Evolutionary conservation across 2,113 vertebrate species (phyloP), one percentile per base, ranked within the genome.

Genomic region (Platysternon megacephalum): DNA sequence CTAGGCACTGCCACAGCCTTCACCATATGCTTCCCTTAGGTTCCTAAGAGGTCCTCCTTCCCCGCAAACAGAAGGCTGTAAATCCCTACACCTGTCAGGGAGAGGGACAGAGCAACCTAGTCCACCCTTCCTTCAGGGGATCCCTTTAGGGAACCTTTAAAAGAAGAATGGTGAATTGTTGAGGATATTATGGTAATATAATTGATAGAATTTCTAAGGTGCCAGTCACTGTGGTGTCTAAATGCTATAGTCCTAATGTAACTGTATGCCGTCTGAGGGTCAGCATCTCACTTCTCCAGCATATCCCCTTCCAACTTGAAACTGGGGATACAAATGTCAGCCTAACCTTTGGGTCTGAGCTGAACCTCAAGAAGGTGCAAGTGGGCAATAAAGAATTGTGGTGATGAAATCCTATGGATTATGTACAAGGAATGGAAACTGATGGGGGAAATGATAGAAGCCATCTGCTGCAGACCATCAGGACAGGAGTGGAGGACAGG

Each of bases 51-150:
- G 46, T 10, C 8, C 11, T 44, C 55, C 46, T 4, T 19, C 5
- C 7, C 39, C 72, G 61, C 0, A 0, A 6, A 4, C 7, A 2
- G 58, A 9, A 9, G 0, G 0, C 68, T 65, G n/a, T 0, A 0
- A 49, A 9, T 49, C 78, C 79, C 22, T 48, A 29, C 5, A 5
- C 55, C 52, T 74, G 49, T 58, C 29, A 51, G 80, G 74, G 29
- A 49, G 74, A 5, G 32, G 28, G 26, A 53, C 48, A 44, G 79
- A 61, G 56, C 8, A 14, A 26, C 8, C 39, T 11, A 1, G 2
- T 22, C 28, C 55, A 42, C 29, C 5, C 32, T 80, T 12, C 35
- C 68, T 74, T 74, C 68, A 39, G 42, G 46, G 48, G 14, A 49
- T 21, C 78, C 42, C 44, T 12, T 5, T 21, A 7, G 83, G 46